Evolutionary conservation across 2,888 invertebrate species (phyloP), one percentile per base, ranked within the genome.

Genomic region (Poecilus cupreus): DNA sequence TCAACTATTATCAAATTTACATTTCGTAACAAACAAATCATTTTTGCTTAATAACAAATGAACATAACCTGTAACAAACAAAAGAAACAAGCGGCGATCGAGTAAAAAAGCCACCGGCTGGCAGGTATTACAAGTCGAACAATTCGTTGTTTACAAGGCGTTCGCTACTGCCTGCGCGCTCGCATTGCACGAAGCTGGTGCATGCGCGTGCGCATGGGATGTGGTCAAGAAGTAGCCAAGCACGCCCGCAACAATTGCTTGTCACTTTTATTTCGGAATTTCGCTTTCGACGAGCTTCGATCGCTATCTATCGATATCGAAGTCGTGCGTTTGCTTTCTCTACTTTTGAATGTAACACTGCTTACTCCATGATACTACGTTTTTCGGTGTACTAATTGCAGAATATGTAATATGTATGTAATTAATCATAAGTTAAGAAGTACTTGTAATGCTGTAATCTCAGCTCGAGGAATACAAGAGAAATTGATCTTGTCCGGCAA

Each of bases 221-320:
- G 60, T 60, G 26, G 60, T 60, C 60, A 60, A 20, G 20, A 72
- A 46, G 72, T 72, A 72, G 72, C 72, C 24, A 60, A 37, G 68
- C 37, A 78, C 79, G 16, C 79, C 79, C 79, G 79, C 80, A 72
- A 80, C 72, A 80, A 80, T 80, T 64, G 60, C 80, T 72, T 80
- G 80, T 80, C 80, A 80, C 80, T 72, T 80, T 80, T 80, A 77
- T 77, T 77, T 77, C 49, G 60, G 43, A 77, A 77, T 77, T 77
- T 77, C 77, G 60, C 64, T 77, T 76, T 76, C 76, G 46, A 37
- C 74, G 54, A 37, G 49, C 32, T 37, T 57, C 26, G 76, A 76
- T 76, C 26, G 49, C 37, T 54, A 76, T 76, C 51, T 51, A 57
- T 57, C 16, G 57, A 76, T 75, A 75, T 75, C 51, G 75, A 75